A percentile compares a stretch with the other conserved stretches of the same genome.
Evolutionary conservation across 1,140 invertebrate genomes (phyloP).

Genomic region (Steinernema khuongi): DNA sequence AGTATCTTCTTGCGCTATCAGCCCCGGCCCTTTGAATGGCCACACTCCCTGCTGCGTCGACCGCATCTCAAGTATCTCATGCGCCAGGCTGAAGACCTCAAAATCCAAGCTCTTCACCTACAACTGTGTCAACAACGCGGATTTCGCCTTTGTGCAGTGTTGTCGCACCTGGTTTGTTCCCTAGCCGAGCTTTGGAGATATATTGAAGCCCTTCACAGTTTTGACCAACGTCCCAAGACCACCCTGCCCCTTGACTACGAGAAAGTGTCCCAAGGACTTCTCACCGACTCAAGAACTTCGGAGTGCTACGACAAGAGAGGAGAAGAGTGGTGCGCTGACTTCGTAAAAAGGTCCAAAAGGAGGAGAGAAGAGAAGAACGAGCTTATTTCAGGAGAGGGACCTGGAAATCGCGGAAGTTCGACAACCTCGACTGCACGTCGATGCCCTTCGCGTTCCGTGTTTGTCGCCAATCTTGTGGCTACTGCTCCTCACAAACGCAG

Average conservation of each 20-base stretch:
- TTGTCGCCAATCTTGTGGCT: conserved; percentile 47
- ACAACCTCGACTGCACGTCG: conserved; percentile 40
- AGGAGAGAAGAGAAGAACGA: not conserved
- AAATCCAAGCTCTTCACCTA: conserved; percentile 40
- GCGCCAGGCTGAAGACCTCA: conserved; percentile 37
- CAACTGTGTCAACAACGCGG: conserved; percentile 43
- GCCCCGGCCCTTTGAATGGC: conserved; percentile 28
- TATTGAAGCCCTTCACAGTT: conserved; percentile 35
- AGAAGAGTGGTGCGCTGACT: conserved; percentile 38
- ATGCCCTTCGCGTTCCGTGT: conserved; percentile 50
- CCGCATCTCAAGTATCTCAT: conserved; percentile 41
- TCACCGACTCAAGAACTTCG: conserved; percentile 34
- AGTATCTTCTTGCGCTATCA: not conserved
- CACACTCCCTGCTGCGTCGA: conserved; percentile 52
- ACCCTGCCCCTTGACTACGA: conserved; percentile 36
- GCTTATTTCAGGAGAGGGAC: conserved; percentile 26
- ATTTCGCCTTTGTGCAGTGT: conserved; percentile 52
- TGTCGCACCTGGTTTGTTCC: conserved; percentile 42
- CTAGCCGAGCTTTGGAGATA: conserved; percentile 28
- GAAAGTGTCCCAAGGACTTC: conserved; percentile 31
- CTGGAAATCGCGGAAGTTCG: conserved; percentile 23
- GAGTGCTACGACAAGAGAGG: conserved; percentile 41
- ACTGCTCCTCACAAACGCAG: conserved; percentile 30
- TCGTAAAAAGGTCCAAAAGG: conserved; percentile 37
- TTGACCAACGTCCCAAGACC: conserved; percentile 32